Conservation (phyloP, 2,113 vertebrate genomes). For the Onychorhynchus coronatus region DNA sequence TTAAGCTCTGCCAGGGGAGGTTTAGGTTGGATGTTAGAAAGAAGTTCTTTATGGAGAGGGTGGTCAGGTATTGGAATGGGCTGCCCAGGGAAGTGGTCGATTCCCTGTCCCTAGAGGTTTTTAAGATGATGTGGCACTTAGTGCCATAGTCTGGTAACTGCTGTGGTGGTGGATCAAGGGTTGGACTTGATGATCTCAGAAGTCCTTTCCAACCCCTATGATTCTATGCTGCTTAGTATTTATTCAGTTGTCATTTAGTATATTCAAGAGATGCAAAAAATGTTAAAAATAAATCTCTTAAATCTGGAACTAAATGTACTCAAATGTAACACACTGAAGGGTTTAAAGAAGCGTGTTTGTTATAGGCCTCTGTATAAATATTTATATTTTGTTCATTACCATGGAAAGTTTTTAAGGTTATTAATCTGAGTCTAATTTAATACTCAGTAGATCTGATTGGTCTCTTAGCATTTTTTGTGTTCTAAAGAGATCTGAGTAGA, state of each 20-base stretch:
- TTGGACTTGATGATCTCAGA: too few species aligned
- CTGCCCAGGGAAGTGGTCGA: too few species aligned
- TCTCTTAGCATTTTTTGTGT: not conserved
- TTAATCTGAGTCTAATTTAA: not conserved
- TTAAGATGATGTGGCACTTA: too few species aligned
- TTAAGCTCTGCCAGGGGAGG: too few species aligned
- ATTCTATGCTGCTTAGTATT: not conserved
- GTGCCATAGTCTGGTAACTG: too few species aligned
- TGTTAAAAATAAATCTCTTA: not conserved
- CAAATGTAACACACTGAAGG: not conserved
- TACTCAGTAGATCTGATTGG: not conserved
- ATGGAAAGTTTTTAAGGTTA: not conserved
- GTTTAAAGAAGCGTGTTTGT: not conserved
- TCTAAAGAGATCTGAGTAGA: not conserved
- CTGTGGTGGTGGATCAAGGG: too few species aligned
- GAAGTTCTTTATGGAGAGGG: too few species aligned
- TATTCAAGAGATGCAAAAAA: not conserved
- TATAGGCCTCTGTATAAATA: not conserved
- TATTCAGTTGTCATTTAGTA: not conserved
- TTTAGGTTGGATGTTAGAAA: too few species aligned
- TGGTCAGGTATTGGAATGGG: too few species aligned
- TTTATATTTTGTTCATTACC: not conserved
- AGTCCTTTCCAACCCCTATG: too few species aligned
- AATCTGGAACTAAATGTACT: not conserved
- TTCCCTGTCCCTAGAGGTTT: too few species aligned